Conservation (phyloP, 1,140 invertebrate genomes). For the Halesus radiatus region DNA sequence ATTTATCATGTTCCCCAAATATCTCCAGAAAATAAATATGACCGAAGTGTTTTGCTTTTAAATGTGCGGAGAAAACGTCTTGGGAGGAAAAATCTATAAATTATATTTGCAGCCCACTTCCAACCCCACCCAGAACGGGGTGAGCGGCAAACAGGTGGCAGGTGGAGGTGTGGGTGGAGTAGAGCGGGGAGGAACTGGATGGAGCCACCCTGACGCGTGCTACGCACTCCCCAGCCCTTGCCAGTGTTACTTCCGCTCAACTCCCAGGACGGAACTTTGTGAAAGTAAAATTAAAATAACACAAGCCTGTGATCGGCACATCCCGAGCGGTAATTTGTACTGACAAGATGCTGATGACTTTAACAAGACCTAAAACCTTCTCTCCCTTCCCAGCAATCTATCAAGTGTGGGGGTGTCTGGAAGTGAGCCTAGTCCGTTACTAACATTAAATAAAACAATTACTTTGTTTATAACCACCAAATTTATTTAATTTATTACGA, state of each 20-base stretch:
- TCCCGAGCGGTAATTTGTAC: too few species aligned
- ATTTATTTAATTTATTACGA: too few species aligned
- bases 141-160: constrained; percentile 9
- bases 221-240: background rate
- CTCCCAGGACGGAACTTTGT: background rate
- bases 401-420: too few species aligned
- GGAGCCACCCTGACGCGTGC: background rate
- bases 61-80: background rate
- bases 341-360: too few species aligned
- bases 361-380: too few species aligned
- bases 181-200: too few species aligned
- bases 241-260: background rate
- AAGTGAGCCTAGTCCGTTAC: too few species aligned
- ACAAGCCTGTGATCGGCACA: background rate
- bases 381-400: too few species aligned
- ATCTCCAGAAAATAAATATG: background rate
- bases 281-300: background rate
- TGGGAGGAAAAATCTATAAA: background rate
- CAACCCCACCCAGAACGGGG: too few species aligned
- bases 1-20: constrained; percentile 11
- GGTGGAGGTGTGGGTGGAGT: background rate
- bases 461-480: too few species aligned
- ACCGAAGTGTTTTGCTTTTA: background rate
- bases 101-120: too few species aligned
- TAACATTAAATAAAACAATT: too few species aligned